phyloP scores from a whole-genome alignment of 2,113 vertebrate genomes.

The Leucosticte australis region DNA sequence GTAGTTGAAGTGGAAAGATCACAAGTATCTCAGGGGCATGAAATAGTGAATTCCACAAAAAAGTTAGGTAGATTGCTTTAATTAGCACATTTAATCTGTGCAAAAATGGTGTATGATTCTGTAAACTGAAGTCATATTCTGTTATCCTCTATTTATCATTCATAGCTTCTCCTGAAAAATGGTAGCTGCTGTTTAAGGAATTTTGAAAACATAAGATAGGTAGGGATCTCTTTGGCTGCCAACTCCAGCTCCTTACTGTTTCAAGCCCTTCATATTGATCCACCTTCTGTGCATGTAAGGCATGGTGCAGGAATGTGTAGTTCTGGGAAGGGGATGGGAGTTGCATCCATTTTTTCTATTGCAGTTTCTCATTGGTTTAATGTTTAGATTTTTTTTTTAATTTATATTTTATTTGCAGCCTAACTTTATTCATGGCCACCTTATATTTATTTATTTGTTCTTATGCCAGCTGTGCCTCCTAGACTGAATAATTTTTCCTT shows the following conservation, averaged over 20 bases:
- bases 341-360: not conserved
- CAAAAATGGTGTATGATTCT: not conserved
- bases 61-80: not conserved
- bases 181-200: not conserved
- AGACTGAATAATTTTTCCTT: not conserved
- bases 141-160: not conserved
- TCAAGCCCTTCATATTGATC: not conserved
- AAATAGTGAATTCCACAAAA: not conserved
- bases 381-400: not conserved
- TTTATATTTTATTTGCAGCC: not conserved
- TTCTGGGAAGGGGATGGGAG: not conserved
- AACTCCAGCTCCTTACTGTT: not conserved
- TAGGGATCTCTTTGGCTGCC: not conserved
- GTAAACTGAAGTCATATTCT: not conserved
- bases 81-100: not conserved
- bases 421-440: not conserved
- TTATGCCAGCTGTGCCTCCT: not conserved
- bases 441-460: not conserved
- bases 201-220: not conserved
- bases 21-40: not conserved
- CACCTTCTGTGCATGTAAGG: not conserved
- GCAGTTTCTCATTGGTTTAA: not conserved
- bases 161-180: not conserved
- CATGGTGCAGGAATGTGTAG: not conserved
- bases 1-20: not conserved